Evolutionary conservation across 2,797 vertebrate genomes (phyloP).

Genomic region (Bucorvus abyssinicus): DNA sequence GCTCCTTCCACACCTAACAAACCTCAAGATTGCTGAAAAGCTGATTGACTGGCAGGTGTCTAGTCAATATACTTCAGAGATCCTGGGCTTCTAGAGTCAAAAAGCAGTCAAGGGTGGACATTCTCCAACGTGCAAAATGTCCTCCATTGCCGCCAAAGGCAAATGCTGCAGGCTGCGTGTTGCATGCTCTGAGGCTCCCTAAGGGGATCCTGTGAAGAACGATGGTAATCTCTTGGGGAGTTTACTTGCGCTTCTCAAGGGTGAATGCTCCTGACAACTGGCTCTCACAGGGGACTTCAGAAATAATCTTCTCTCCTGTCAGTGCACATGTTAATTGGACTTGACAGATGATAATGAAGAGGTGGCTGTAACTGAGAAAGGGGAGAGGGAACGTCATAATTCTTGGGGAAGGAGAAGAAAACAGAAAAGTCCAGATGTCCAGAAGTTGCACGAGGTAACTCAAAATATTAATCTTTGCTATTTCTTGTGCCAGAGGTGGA

Average conservation of each 20-base stretch:
- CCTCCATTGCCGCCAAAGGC: background rate
- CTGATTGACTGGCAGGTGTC: background rate
- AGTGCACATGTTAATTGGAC: background rate
- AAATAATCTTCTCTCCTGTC: background rate
- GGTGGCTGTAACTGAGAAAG: background rate
- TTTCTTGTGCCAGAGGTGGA: background rate
- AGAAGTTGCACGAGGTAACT: background rate
- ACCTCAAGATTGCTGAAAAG: background rate
- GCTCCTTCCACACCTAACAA: background rate
- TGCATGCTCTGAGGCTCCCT: background rate
- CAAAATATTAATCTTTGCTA: background rate
- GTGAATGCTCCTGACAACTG: background rate
- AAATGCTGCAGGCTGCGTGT: background rate
- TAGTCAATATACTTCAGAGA: background rate
- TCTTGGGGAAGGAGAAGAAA: background rate
- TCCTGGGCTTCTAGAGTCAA: background rate
- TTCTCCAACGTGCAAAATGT: background rate
- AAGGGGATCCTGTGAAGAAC: background rate
- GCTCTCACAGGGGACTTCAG: background rate
- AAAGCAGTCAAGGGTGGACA: background rate
- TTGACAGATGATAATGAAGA: constrained; percentile 44
- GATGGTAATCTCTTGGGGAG: background rate
- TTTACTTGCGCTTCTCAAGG: background rate
- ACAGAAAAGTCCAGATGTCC: background rate
- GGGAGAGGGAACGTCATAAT: background rate